Base-by-base conservation (phyloP, 2,888 invertebrate species). In the Congeria kusceri region DNA sequence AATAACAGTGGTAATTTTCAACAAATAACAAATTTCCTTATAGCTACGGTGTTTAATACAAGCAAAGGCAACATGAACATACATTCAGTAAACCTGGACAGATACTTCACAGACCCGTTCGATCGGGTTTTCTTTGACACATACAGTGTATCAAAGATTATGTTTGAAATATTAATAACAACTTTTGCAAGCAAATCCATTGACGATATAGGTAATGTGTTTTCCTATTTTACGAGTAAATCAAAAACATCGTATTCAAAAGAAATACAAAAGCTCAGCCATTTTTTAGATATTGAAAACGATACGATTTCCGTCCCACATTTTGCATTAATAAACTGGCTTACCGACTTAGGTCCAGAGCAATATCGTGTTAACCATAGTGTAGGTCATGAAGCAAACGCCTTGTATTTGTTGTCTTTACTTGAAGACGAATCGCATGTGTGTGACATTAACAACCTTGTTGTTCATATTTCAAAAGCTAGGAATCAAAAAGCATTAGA, bases 121-220 rank as follows among this genome's bases (percentile, higher is more conserved):
- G 46, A 47, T 44, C 15, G 63, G 46, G 7, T 63, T 11, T 63
- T 63, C n/a, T 39, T 23, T 44, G 44, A 46, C 1, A 27, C 1
- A 20, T 44, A 46, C 44, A 46, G 27, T 23, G 11, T 25, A n/a
- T 7, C 63, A 46, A 63, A 46, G 15, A 0, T 29, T 27, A 47
- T 63, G 23, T 46, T 63, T 63, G 63, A 63, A 63, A 46, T 63
- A 11, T 25, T 63, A 46, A 20, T 27, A 5, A 29, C 63, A 46
- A 25, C 46, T 3, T 25, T 46, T 47, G 20, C 13, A 2, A 39
- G 23, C 23, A 39, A 39, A 25, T 46, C 63, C 18, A 15, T 44
- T 23, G n/a, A 23, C 1, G 15, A 63, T 20, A 23, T 63, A 63
- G 11, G 5, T 5, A 13, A 46, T 3, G 46, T 63, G 9, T 44